Percentiles rank a stretch among this genome's conserved stretches.
phyloP scores from a whole-genome alignment of 2,113 vertebrate species.

The Pachypanchax playfairii region DNA sequence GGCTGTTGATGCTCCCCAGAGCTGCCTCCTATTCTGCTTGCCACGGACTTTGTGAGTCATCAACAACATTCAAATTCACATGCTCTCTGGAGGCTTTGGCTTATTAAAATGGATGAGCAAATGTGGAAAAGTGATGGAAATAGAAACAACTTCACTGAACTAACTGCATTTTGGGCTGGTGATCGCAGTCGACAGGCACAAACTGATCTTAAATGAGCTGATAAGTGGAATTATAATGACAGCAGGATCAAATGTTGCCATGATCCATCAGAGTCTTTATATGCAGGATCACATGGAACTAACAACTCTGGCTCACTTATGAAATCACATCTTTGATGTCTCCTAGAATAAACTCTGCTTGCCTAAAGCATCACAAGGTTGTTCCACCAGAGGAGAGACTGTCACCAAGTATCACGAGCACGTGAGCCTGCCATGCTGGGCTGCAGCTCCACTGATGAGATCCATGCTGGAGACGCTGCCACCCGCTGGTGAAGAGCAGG shows the following conservation, averaged over 20 bases:
- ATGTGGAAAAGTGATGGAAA: constrained; percentile 34
- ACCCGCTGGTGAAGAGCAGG: constrained; percentile 55
- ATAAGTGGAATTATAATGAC: neutral
- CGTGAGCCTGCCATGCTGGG: constrained; percentile 15
- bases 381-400: constrained; percentile 18
- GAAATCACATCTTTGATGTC: constrained; percentile 5
- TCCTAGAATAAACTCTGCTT: neutral
- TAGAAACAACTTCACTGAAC: constrained; percentile 10
- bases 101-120: constrained; percentile 62
- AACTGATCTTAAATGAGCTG: neutral
- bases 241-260: constrained; percentile 7
- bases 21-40: constrained; percentile 58
- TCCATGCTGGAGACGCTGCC: constrained; percentile 55
- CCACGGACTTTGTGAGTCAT: constrained; percentile 69
- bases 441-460: neutral
- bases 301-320: constrained; percentile 3
- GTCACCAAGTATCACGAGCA: constrained; percentile 36
- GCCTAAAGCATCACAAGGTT: neutral
- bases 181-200: neutral
- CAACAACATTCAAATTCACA: constrained; percentile 69
- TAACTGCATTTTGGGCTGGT: constrained; percentile 1
- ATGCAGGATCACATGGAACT: neutral
- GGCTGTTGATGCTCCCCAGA: constrained; percentile 63
- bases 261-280: constrained; percentile 11
- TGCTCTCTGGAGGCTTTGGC: constrained; percentile 40